Percentiles rank a stretch among this genome's conserved stretches.
phyloP scores from a whole-genome alignment of 2,888 invertebrate species.

The Neoascia interrupta region DNA sequence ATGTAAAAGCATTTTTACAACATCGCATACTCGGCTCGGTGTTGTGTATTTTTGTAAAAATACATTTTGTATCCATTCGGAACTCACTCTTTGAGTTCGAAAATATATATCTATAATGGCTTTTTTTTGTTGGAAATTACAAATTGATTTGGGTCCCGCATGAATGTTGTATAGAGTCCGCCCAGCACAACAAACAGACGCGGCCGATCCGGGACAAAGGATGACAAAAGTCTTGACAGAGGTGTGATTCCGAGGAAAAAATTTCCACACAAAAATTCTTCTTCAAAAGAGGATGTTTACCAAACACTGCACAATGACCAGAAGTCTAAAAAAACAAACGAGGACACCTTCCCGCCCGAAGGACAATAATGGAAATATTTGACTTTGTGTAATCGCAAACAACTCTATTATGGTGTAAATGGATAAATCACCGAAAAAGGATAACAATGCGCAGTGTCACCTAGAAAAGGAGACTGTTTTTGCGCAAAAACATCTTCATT shows the following conservation, averaged over 20 bases:
- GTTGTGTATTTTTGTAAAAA: conserved; percentile 50
- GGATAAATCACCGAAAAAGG: conserved; percentile 59
- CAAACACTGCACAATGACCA: conserved; percentile 52
- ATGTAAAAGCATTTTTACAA: conserved; percentile 14
- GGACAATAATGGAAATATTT: conserved; percentile 9
- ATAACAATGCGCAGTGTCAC: conserved; percentile 41
- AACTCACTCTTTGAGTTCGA: conserved; percentile 16
- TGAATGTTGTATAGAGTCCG: neutral
- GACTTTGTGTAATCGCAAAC: conserved; percentile 19
- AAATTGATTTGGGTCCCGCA: conserved; percentile 47
- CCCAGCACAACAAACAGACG: conserved; percentile 21
- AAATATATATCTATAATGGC: conserved; percentile 25
- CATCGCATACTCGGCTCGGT: too few relatives aligned
- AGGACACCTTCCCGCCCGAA: conserved; percentile 48
- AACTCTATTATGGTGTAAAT: conserved; percentile 63
- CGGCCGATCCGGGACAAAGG: conserved; percentile 23
- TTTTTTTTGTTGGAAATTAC: conserved; percentile 27
- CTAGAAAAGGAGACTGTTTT: conserved; percentile 11
- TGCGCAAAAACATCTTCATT: conserved; percentile 45
- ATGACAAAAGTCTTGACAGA: conserved; percentile 10
- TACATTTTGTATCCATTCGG: conserved; percentile 17
- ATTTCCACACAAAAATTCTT: neutral
- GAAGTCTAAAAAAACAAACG: conserved; percentile 44
- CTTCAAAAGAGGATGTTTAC: conserved; percentile 59
- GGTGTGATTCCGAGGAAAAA: conserved; percentile 53